Percentiles rank a stretch among this genome's conserved stretches.
phyloP scores from a whole-genome alignment of 2,113 vertebrate species.

The Octodon degus region DNA sequence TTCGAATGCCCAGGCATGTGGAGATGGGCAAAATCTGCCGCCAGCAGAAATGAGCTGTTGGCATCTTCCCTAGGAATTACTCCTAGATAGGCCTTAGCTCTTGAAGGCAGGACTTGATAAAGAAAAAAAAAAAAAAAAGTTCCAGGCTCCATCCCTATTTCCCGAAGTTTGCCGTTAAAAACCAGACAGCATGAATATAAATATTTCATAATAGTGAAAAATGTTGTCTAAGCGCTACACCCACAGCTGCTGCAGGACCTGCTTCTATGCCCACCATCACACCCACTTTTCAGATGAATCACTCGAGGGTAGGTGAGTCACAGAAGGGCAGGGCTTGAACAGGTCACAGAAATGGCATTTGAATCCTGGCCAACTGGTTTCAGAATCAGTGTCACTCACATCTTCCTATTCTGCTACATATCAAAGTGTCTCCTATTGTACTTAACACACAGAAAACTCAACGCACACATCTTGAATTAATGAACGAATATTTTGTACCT shows the following conservation, averaged over 20 bases:
- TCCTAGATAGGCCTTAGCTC: not conserved
- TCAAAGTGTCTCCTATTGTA: not conserved
- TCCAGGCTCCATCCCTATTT: not conserved
- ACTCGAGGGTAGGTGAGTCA: not conserved
- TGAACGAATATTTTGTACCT: not conserved
- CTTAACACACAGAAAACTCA: not conserved
- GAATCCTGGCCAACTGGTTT: not conserved
- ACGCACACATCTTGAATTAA: not conserved
- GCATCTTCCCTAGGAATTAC: not conserved
- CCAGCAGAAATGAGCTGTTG: constrained; percentile 19
- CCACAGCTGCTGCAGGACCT: not conserved
- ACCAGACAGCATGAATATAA: not conserved
- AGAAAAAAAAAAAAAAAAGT: not conserved
- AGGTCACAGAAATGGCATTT: not conserved
- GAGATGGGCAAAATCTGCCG: constrained; percentile 54
- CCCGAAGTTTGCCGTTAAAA: constrained; percentile 4
- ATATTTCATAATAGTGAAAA: not conserved
- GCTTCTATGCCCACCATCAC: fast-evolving
- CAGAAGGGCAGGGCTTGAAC: not conserved
- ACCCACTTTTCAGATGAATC: not conserved
- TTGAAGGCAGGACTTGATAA: not conserved
- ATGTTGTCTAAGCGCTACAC: not conserved
- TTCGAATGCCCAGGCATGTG: constrained; percentile 57
- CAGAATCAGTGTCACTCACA: not conserved
- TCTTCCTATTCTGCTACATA: not conserved